These are phyloP conservation scores for Trichopria drosophilae DNA, from an alignment of 2,888 invertebrate species.

Conservation along the genomic window DNA sequence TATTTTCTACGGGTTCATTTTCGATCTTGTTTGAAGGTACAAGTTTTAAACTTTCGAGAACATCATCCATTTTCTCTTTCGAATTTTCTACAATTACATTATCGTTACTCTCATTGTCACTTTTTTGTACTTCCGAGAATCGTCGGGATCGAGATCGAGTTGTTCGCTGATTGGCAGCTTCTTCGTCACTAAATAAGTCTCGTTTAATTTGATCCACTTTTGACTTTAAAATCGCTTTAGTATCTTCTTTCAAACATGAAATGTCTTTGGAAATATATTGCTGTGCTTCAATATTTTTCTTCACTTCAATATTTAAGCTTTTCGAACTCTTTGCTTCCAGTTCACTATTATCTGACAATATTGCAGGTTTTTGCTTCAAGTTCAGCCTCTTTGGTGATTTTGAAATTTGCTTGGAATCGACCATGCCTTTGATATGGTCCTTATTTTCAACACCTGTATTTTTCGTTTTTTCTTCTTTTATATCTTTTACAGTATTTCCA, in stretches of 20 bases:
- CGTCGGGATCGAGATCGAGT: constrained; percentile 44
- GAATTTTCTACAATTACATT: constrained; percentile 1
- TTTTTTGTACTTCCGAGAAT: constrained; percentile 30
- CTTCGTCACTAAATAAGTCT: constrained; percentile 53
- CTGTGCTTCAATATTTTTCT: not conserved
- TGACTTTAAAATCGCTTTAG: constrained; percentile 33
- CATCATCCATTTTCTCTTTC: constrained; percentile 42
- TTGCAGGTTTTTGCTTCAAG: no score
- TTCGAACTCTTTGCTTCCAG: not conserved
- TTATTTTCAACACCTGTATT: no score
- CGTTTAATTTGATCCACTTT: constrained; percentile 52
- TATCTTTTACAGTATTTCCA: no score
- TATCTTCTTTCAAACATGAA: no score
- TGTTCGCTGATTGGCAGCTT: constrained; percentile 44
- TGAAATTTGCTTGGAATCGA: no score
- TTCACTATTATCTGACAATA: no score
- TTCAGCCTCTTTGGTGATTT: no score
- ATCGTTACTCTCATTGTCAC: constrained; percentile 18
- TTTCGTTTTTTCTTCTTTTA: no score
- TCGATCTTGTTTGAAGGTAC: constrained; percentile 47
- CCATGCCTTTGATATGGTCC: no score
- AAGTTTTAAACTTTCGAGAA: constrained; percentile 50
- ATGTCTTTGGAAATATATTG: no score
- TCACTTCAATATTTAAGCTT: not conserved
- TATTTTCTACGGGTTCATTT: constrained; percentile 10